These are phyloP conservation scores for Drosophila antonietae DNA, from an alignment of 2,888 invertebrate species.

Conservation along the genomic window DNA sequence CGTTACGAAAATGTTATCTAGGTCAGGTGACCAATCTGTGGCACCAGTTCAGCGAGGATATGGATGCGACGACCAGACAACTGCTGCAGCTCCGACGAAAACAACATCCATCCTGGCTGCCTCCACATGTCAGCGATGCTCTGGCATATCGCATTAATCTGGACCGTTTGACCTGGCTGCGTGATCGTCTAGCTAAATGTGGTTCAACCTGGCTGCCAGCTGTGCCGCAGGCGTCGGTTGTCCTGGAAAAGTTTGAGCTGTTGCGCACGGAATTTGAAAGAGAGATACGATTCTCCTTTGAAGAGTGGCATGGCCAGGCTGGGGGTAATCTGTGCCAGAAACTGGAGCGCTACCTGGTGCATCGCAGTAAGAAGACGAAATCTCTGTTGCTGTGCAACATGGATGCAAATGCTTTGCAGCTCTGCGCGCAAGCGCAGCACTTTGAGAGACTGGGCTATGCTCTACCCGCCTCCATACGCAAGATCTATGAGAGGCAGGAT, in stretches of 20 bases:
- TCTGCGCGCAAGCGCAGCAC: constrained; percentile 90
- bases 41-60: constrained; percentile 90
- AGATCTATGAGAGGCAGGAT: constrained; percentile 87
- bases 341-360: constrained; percentile 90
- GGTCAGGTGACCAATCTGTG: constrained; percentile 89
- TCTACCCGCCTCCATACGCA: constrained; percentile 88
- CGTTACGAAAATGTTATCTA: constrained; percentile 89
- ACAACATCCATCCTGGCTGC: constrained; percentile 88
- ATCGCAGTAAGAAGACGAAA: constrained; percentile 87
- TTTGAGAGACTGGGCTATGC: constrained; percentile 90
- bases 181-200: constrained; percentile 87
- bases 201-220: constrained; percentile 91
- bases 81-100: constrained; percentile 88
- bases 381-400: constrained; percentile 92
- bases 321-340: constrained; percentile 86
- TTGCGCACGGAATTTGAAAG: constrained; percentile 79
- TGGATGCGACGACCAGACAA: constrained; percentile 89
- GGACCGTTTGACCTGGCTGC: constrained; percentile 87
- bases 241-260: constrained; percentile 87
- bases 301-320: constrained; percentile 85
- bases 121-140: constrained; percentile 86
- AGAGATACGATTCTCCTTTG: constrained; percentile 86
- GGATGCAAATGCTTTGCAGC: constrained; percentile 88
- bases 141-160: constrained; percentile 89
- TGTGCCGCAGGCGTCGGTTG: constrained; percentile 87